Base-by-base conservation (phyloP, 2,797 vertebrate species). In the Sebastes oblongus region DNA sequence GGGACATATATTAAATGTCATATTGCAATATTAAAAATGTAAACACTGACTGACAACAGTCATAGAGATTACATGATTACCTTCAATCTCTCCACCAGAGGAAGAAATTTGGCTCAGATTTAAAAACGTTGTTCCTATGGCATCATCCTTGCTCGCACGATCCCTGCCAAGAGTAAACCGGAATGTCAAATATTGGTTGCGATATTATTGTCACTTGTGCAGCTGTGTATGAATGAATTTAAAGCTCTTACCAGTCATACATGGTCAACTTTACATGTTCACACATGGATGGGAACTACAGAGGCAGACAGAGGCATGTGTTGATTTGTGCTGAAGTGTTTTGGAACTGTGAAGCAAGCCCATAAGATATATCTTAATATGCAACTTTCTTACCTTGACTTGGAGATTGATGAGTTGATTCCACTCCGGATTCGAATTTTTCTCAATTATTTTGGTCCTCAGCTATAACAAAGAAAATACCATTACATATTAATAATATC, bases 401-500 rank as follows among this genome's bases (percentile, higher is more conserved):
- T 98, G 97, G 72, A 99, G 96, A 84, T 95, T 97, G 88, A 99
- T 84, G 18, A 96, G 78, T 91, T 99, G 97, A 91, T 99, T 99
- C 98, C 98, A 99, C 90, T 99, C 98, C 4, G 98, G 98, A 83
- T 99, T 99, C 9, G 98, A 98, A 89, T 98, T 99, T 95, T 96
- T 98, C 93, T 99, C 97, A 72, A 99, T 96, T 85, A 96, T 95
- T 92, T 96, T 97, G 85, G 98, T 99, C 88, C 95, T 95, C 25
- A 97, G 90, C 98, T 99, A 42, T 70, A 85, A 84, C 32, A 81
- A 86, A 87, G 59, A 66, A 72, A 64, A 72, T 20, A 4, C 0
- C 18, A 75, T 64, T 34, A 3, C 4, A 69, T 34, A 50, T 65
- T 3, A 46, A 50, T 2, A 66, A 39, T 16, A 56, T 25, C 39